These are phyloP conservation scores for Jordanella pulchra DNA, from an alignment of 2,797 vertebrate species.

Conservation along the genomic window DNA sequence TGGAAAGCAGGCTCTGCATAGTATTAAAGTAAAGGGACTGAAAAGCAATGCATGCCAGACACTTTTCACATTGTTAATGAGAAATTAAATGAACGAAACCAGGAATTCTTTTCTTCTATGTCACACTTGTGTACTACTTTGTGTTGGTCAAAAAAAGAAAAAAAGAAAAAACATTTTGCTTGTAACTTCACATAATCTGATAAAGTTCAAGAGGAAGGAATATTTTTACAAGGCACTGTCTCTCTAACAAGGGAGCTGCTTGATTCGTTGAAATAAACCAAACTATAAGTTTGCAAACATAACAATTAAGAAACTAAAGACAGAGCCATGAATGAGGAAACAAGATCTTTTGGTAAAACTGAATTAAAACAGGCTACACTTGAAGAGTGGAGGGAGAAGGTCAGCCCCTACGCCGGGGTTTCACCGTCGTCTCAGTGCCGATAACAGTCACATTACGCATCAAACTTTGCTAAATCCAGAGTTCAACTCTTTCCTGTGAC, in stretches of 20 bases:
- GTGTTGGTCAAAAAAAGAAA: not conserved
- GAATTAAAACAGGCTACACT: not conserved
- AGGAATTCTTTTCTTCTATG: not conserved
- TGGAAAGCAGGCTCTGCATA: not conserved
- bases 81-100: not conserved
- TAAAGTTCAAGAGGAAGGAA: not conserved
- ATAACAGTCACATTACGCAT: conserved; percentile 38
- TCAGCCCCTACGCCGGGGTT: not conserved
- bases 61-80: not conserved
- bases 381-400: not conserved
- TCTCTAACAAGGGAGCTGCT: conserved; percentile 55
- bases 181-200: not conserved
- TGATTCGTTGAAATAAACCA: conserved; percentile 48
- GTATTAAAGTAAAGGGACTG: not conserved
- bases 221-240: conserved; percentile 27
- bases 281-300: conserved; percentile 55
- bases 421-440: conserved; percentile 14
- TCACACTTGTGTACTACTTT: not conserved
- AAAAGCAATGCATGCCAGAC: not conserved
- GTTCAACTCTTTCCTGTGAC: conserved; percentile 41
- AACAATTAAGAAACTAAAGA: conserved; percentile 23
- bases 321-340: not conserved
- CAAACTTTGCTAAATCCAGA: conserved; percentile 34
- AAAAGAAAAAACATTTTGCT: not conserved
- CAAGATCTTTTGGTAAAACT: not conserved